Percentiles rank a stretch among this genome's conserved stretches.
phyloP scores from a whole-genome alignment of 2,888 invertebrate genomes.

The Aporophyla nigra region DNA sequence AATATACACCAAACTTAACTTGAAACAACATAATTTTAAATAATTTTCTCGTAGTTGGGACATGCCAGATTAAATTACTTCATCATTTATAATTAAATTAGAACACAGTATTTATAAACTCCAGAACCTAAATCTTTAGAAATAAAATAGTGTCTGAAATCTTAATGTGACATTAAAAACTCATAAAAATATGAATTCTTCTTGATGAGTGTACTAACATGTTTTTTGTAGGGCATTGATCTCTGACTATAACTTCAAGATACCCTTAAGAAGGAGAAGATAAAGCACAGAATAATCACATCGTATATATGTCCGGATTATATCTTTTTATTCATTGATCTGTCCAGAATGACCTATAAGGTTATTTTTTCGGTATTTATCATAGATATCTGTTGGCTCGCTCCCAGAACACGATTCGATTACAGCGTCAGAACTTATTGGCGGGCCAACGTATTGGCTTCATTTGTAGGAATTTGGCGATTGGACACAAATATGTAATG shows the following conservation, averaged over 20 bases:
- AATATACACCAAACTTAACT: background rate
- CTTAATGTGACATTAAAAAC: background rate
- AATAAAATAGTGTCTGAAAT: background rate
- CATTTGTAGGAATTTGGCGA: slow-evolving; percentile 53
- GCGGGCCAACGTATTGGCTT: slow-evolving; percentile 55
- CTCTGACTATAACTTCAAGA: slow-evolving; percentile 3
- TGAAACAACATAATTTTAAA: slow-evolving; percentile 1
- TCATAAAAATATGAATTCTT: background rate
- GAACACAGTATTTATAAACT: slow-evolving; percentile 6
- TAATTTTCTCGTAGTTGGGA: background rate
- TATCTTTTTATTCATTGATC: slow-evolving; percentile 48
- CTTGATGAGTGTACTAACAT: background rate
- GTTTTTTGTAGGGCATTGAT: background rate
- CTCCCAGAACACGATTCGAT: slow-evolving; percentile 70
- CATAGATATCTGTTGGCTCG: slow-evolving; percentile 68
- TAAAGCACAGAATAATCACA: slow-evolving; percentile 25
- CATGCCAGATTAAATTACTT: background rate
- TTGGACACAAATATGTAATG: slow-evolving; percentile 20
- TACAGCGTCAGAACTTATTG: slow-evolving; percentile 63
- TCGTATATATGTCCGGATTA: slow-evolving; percentile 23
- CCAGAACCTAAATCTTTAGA: background rate
- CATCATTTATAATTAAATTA: background rate
- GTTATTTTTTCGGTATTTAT: slow-evolving; percentile 60
- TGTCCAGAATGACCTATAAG: slow-evolving; percentile 30
- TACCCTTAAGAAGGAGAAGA: background rate